phyloP scores from a whole-genome alignment of 2,888 invertebrate genomes.

The Dexiosoma caninum region DNA sequence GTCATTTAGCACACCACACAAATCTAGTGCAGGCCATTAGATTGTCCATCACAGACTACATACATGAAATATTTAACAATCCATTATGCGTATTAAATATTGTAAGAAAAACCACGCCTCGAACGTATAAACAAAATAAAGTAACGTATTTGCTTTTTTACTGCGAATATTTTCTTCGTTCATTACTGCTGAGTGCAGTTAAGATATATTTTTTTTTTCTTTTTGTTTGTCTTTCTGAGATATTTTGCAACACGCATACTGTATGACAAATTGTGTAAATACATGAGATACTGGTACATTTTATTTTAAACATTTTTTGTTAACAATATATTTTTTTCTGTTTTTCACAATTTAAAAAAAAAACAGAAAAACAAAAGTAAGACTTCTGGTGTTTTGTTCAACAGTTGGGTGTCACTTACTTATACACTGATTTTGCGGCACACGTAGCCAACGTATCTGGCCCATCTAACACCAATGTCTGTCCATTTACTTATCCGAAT shows the following conservation, averaged over 20 bases:
- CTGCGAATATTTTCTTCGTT: conserved; percentile 14
- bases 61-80: conserved; percentile 39
- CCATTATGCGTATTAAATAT: conserved; percentile 57
- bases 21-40: neutral
- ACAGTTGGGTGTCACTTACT: conserved; percentile 55
- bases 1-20: no score
- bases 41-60: conserved; percentile 13
- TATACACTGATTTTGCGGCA: conserved; percentile 47
- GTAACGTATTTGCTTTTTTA: neutral
- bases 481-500: neutral
- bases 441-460: conserved; percentile 27
- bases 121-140: conserved; percentile 51
- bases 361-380: conserved; percentile 10
- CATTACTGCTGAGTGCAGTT: conserved; percentile 17
- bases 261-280: conserved; percentile 74
- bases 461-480: conserved; percentile 16
- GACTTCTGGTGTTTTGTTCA: conserved; percentile 55
- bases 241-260: conserved; percentile 61
- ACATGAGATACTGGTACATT: conserved; percentile 70
- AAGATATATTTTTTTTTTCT: conserved; percentile 12
- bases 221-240: conserved; percentile 17
- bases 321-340: conserved; percentile 25
- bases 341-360: no score
- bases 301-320: conserved; percentile 40
- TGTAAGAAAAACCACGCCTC: conserved; percentile 59